Percentiles rank a stretch among this genome's conserved stretches.
Conservation (phyloP, 1,140 invertebrate genomes). For the Drosophila kikkawai region DNA sequence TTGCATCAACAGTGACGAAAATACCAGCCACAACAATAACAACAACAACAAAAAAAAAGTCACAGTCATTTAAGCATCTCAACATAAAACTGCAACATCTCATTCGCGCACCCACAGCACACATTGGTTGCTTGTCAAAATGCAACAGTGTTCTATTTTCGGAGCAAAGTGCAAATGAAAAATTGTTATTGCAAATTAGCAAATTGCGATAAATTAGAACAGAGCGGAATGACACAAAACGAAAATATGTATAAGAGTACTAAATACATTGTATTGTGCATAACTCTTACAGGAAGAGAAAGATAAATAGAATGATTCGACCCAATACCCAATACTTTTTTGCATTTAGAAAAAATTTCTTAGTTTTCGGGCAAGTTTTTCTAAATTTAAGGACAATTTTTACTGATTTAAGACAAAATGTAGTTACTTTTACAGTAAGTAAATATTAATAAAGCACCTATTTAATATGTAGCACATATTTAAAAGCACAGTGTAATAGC, state of each 20-base stretch:
- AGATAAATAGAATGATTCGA: neutral
- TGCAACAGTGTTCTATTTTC: slow-evolving; percentile 47
- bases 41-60: slow-evolving; percentile 4
- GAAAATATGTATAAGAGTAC: neutral
- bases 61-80: slow-evolving; percentile 19
- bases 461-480: too few species aligned
- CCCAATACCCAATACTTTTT: neutral
- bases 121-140: slow-evolving; percentile 11
- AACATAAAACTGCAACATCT: slow-evolving; percentile 27
- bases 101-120: neutral
- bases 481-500: too few species aligned
- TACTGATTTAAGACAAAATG: too few species aligned
- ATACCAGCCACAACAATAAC: slow-evolving; percentile 10
- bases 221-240: neutral
- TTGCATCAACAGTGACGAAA: slow-evolving; percentile 11
- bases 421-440: too few species aligned
- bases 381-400: too few species aligned
- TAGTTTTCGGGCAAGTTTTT: too few species aligned
- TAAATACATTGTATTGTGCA: neutral
- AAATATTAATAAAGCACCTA: too few species aligned
- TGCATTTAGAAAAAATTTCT: too few species aligned
- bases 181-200: slow-evolving; percentile 50
- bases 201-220: slow-evolving; percentile 53
- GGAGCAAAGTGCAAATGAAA: slow-evolving; percentile 48
- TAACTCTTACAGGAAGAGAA: neutral